phyloP scores from a whole-genome alignment of 2,113 vertebrate genomes.

The Phyllopteryx taeniolatus region DNA sequence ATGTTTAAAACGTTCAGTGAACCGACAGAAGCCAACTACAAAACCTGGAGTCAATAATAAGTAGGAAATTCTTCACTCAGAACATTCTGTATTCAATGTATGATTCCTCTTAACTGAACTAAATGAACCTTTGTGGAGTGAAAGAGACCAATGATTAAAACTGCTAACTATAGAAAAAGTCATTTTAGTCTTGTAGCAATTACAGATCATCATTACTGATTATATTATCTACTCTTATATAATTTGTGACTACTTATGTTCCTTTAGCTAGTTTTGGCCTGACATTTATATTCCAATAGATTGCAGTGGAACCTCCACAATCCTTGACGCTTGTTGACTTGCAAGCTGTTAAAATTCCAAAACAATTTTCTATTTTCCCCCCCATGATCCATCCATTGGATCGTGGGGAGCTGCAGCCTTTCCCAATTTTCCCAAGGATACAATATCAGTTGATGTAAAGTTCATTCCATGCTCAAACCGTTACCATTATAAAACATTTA shows the following conservation, averaged over 20 bases:
- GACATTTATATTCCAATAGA: neutral
- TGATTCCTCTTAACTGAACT: slow-evolving; percentile 43
- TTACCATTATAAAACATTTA: no score
- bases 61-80: slow-evolving; percentile 55
- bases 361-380: no score
- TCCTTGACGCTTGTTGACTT: no score
- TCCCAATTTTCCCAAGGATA: neutral
- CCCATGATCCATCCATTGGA: no score
- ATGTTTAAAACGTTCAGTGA: slow-evolving; percentile 29
- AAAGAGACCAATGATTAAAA: neutral
- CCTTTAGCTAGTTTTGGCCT: neutral
- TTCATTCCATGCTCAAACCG: neutral
- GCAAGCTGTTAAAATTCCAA: no score
- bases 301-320: neutral
- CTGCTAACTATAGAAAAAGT: neutral
- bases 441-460: neutral
- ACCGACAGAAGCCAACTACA: slow-evolving; percentile 42
- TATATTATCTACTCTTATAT: neutral
- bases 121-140: slow-evolving; percentile 11
- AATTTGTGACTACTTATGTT: neutral
- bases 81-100: slow-evolving; percentile 48
- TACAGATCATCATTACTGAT: neutral
- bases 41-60: slow-evolving; percentile 62
- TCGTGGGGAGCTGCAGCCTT: no score
- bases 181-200: neutral